A percentile compares a stretch with the other conserved stretches of the same genome.
Conservation (phyloP, 2,888 invertebrate species). For the Pristionchus fissidentatus region DNA sequence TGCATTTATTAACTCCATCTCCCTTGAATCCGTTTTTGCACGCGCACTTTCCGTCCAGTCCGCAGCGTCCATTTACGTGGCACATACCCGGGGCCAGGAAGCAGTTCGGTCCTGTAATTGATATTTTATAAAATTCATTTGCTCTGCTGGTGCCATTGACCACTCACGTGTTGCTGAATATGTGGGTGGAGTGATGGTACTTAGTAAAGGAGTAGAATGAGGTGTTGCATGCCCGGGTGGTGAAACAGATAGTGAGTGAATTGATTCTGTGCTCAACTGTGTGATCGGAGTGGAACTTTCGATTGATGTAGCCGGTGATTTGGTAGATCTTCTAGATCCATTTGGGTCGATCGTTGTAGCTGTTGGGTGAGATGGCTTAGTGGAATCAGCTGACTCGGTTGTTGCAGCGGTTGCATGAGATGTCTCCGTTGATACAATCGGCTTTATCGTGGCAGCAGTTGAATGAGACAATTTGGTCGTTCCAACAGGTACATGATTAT, state of each 20-base stretch:
- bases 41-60: conserved; percentile 59
- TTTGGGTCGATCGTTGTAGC: not conserved
- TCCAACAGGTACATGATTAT: no score
- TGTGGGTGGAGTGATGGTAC: no score
- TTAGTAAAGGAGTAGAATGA: no score
- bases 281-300: conserved; percentile 42
- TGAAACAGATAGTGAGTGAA: no score
- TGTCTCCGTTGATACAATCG: not conserved
- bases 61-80: conserved; percentile 62
- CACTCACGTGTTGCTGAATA: no score
- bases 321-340: not conserved
- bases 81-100: conserved; percentile 59
- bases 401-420: not conserved
- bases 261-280: conserved; percentile 51
- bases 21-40: conserved; percentile 68
- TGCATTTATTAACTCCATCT: conserved; percentile 64
- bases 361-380: not conserved
- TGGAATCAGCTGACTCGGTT: not conserved
- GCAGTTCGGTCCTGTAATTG: conserved; percentile 58
- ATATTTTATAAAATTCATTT: not conserved
- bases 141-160: conserved; percentile 5
- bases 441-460: not conserved
- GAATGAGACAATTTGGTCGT: no score
- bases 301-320: not conserved
- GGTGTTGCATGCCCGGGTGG: no score